A percentile compares a stretch with the other conserved stretches of the same genome.
phyloP scores from a whole-genome alignment of 2,113 vertebrate genomes.

The Danionella cerebrum region DNA sequence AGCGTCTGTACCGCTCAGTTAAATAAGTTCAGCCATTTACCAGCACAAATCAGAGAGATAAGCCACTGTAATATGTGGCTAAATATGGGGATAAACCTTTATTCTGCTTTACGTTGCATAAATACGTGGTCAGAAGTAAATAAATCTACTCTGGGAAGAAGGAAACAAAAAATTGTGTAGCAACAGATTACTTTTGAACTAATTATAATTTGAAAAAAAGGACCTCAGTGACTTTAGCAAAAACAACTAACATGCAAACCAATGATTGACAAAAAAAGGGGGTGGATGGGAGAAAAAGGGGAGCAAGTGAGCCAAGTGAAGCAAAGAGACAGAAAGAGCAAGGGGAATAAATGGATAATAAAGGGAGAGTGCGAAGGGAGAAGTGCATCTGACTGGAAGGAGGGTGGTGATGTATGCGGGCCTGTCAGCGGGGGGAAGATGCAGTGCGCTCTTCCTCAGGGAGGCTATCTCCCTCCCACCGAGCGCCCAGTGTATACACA shows the following conservation, averaged over 20 bases:
- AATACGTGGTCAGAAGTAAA: too few relatives aligned
- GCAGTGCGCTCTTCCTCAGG: constrained; percentile 68
- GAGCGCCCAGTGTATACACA: constrained; percentile 34
- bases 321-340: constrained; percentile 47
- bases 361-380: constrained; percentile 57
- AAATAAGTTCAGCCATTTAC: too few relatives aligned
- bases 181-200: too few relatives aligned
- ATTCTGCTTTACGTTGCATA: too few relatives aligned
- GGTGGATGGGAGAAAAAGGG: constrained; percentile 12
- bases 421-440: constrained; percentile 71
- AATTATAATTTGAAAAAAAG: too few relatives aligned
- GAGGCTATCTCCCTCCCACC: constrained; percentile 55
- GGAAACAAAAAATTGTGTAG: too few relatives aligned
- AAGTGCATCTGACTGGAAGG: constrained; percentile 51
- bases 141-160: too few relatives aligned
- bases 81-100: too few relatives aligned
- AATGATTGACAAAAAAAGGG: constrained; percentile 4
- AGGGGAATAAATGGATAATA: constrained; percentile 67
- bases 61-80: too few relatives aligned
- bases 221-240: constrained; percentile 5
- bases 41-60: too few relatives aligned
- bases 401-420: constrained; percentile 71
- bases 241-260: constrained; percentile 46
- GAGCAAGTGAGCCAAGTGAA: constrained; percentile 19
- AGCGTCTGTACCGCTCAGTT: too few relatives aligned